Percentiles rank a stretch among this genome's conserved stretches.
phyloP scores from a whole-genome alignment of 2,797 vertebrate genomes.

The Loriculus beryllinus region DNA sequence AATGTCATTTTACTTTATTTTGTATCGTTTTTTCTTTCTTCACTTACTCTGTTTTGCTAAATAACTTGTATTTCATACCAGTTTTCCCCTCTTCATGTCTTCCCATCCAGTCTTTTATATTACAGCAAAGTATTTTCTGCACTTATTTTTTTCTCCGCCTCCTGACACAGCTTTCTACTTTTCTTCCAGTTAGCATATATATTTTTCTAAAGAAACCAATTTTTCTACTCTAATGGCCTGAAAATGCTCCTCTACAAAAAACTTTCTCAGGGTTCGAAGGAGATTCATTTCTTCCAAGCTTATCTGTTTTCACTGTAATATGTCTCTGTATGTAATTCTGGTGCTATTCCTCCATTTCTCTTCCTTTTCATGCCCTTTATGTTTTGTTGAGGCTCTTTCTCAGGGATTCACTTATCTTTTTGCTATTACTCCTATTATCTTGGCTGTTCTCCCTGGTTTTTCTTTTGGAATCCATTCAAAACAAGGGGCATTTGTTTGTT shows the following conservation, averaged over 20 bases:
- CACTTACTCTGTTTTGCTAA: neutral
- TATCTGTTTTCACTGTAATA: neutral
- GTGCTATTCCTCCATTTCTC: neutral
- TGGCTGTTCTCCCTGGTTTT: neutral
- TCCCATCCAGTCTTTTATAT: neutral
- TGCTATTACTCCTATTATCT: neutral
- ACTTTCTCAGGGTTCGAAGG: neutral
- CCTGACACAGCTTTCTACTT: neutral
- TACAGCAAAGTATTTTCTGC: neutral
- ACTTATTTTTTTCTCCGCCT: neutral
- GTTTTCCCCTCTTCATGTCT: neutral
- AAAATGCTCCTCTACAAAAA: neutral
- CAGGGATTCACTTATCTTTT: neutral
- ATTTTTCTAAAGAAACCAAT: neutral
- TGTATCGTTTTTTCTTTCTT: neutral
- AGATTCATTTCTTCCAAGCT: neutral
- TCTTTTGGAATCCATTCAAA: neutral
- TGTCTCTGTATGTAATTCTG: neutral
- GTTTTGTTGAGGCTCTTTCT: neutral
- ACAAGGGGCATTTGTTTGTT: fast-evolving
- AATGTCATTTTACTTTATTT: fast-evolving
- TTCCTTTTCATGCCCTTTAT: neutral
- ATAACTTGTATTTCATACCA: neutral
- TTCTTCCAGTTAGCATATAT: neutral
- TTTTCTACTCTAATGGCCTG: neutral